Evolutionary conservation across 2,888 invertebrate genomes (phyloP).

Genomic region (Pseudococcus jackbeardsleyi): DNA sequence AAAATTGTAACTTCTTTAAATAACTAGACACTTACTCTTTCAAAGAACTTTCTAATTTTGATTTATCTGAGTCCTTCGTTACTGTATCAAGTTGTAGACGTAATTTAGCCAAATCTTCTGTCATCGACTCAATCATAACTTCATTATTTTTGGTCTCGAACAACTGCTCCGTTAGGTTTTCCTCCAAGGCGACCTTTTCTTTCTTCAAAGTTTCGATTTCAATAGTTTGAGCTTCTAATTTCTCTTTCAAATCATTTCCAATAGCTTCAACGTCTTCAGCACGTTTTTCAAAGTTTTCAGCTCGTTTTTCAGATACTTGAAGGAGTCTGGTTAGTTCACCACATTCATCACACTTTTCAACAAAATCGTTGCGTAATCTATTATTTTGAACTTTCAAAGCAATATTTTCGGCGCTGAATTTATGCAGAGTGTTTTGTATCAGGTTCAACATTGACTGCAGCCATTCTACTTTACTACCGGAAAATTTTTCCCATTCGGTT

Average conservation of each 20-base stretch:
- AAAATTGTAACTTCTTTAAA: not conserved
- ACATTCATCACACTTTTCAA: conserved; percentile 56
- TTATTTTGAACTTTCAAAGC: not conserved
- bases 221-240: not conserved
- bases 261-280: not conserved
- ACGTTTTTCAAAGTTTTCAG: conserved; percentile 45
- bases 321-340: conserved; percentile 21
- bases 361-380: conserved; percentile 42
- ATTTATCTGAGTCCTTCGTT: not conserved
- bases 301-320: conserved; percentile 49
- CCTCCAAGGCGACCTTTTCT: conserved; percentile 37
- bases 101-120: conserved; percentile 7
- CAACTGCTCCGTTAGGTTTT: not conserved
- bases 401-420: conserved; percentile 21
- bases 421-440: not conserved
- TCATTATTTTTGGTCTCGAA: conserved; percentile 49
- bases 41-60: conserved; percentile 26
- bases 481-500: conserved; percentile 43
- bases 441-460: conserved; percentile 26
- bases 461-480: conserved; percentile 12
- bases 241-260: not conserved
- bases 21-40: conserved; percentile 48
- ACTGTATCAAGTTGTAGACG: not conserved
- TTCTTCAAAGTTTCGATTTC: not conserved
- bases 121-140: not conserved